Conservation (phyloP, 53 echinoderm and acorn worm genomes). For the Crossaster papposus region DNA sequence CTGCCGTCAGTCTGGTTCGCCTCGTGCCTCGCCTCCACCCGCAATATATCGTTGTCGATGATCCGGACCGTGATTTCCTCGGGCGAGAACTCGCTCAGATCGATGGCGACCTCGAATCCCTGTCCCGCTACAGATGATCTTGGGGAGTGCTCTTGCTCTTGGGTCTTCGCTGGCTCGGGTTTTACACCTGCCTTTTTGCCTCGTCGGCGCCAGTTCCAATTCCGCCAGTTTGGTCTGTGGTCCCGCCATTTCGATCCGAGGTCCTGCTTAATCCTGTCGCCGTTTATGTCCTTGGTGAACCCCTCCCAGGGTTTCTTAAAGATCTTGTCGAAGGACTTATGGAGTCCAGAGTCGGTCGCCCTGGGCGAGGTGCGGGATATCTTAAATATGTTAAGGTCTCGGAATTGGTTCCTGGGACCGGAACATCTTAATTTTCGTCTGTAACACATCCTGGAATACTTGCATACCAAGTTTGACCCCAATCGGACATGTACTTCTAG, state of each 20-base stretch:
- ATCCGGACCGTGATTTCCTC: conserved; percentile 33
- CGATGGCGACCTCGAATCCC: conserved; percentile 13
- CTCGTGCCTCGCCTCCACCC: conserved; percentile 24
- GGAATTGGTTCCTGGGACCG: too few relatives aligned
- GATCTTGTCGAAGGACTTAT: neutral
- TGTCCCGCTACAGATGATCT: neutral
- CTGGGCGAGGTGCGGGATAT: neutral
- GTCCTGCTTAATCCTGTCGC: neutral
- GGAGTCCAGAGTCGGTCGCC: neutral
- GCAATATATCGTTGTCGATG: neutral
- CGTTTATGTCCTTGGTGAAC: neutral
- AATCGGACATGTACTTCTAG: too few relatives aligned
- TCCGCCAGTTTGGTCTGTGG: neutral
- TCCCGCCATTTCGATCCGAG: too few relatives aligned
- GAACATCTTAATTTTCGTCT: too few relatives aligned
- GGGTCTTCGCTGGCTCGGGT: neutral
- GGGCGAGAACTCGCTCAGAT: conserved; percentile 12
- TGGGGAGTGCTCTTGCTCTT: too few relatives aligned
- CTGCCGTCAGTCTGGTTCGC: neutral
- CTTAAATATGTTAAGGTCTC: neutral
- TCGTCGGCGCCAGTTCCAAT: too few relatives aligned
- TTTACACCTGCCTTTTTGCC: neutral
- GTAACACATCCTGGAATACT: too few relatives aligned
- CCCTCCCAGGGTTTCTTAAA: neutral
- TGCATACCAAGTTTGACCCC: too few relatives aligned